phyloP scores from a whole-genome alignment of 1,140 invertebrate genomes.

The Babylonia areolata region DNA sequence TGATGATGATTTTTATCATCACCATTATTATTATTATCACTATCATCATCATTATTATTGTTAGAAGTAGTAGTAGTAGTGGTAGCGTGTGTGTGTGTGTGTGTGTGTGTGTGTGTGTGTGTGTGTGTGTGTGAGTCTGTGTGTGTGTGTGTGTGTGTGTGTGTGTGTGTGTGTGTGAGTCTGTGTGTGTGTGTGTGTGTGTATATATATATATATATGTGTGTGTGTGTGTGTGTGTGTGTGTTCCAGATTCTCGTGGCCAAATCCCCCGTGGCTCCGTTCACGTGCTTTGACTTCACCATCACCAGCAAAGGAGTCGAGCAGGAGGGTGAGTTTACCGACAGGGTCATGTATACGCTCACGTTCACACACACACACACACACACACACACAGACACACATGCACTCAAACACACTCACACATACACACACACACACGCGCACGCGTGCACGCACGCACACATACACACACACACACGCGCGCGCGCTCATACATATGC shows the following conservation, averaged over 20 bases:
- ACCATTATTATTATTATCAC: too few relatives aligned
- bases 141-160: constrained; percentile 11
- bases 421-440: too few relatives aligned
- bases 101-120: background rate
- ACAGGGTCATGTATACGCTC: background rate
- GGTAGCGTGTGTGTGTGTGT: background rate
- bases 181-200: background rate
- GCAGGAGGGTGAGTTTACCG: constrained; percentile 54
- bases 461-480: too few relatives aligned
- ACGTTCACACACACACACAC: background rate
- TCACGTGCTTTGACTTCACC: constrained; percentile 62
- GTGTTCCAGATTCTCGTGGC: constrained; percentile 62
- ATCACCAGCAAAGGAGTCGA: constrained; percentile 64
- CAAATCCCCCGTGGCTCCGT: constrained; percentile 68
- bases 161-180: background rate
- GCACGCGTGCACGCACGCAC: too few relatives aligned
- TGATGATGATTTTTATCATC: too few relatives aligned
- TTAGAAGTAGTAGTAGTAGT: too few relatives aligned
- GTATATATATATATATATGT: background rate
- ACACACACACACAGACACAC: too few relatives aligned
- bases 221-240: background rate
- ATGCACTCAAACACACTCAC: too few relatives aligned
- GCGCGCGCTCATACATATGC: too few relatives aligned
- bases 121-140: background rate
- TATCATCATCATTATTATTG: too few relatives aligned